Evolutionary conservation across 1,140 invertebrate genomes (phyloP).

Genomic region (Drosophila nebulosa): DNA sequence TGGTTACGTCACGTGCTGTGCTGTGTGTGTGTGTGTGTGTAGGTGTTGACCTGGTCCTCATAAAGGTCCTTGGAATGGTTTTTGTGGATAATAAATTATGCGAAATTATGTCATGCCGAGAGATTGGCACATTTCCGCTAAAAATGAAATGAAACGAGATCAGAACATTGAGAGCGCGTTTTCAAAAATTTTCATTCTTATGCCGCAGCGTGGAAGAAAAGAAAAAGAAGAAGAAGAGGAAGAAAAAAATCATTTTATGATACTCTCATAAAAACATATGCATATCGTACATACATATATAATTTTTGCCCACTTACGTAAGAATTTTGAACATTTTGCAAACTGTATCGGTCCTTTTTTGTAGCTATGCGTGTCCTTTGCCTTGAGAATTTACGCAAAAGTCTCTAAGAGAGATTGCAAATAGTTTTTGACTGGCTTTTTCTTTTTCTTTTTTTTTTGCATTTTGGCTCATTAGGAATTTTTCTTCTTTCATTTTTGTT

Average conservation of each 20-base stretch:
- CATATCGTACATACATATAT: background rate
- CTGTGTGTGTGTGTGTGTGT: background rate
- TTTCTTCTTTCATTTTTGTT: background rate
- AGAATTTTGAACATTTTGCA: slow-evolving; percentile 61
- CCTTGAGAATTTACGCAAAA: slow-evolving; percentile 75
- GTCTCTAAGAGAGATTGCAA: slow-evolving; percentile 22
- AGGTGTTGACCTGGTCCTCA: slow-evolving; percentile 9
- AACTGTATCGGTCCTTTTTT: slow-evolving; percentile 9
- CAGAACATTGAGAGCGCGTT: slow-evolving; percentile 76
- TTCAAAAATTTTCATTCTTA: slow-evolving; percentile 47
- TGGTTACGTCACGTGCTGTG: slow-evolving; percentile 67
- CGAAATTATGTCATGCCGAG: slow-evolving; percentile 75
- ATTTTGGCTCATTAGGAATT: slow-evolving; percentile 63
- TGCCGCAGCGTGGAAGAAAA: background rate
- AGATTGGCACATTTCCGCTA: slow-evolving; percentile 39
- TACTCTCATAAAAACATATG: slow-evolving; percentile 58
- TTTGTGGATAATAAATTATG: slow-evolving; percentile 56
- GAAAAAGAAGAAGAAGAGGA: slow-evolving; percentile 25
- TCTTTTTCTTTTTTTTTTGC: too few relatives aligned
- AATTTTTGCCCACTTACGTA: slow-evolving; percentile 57
- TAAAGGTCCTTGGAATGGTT: slow-evolving; percentile 44
- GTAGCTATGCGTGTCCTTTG: background rate
- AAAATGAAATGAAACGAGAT: slow-evolving; percentile 73
- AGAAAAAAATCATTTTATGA: slow-evolving; percentile 57
- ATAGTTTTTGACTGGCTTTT: slow-evolving; percentile 21